Percentiles rank a stretch among this genome's conserved stretches.
Evolutionary conservation across 2,797 vertebrate genomes (phyloP).

Genomic region (Chiloscyllium punctatum): DNA sequence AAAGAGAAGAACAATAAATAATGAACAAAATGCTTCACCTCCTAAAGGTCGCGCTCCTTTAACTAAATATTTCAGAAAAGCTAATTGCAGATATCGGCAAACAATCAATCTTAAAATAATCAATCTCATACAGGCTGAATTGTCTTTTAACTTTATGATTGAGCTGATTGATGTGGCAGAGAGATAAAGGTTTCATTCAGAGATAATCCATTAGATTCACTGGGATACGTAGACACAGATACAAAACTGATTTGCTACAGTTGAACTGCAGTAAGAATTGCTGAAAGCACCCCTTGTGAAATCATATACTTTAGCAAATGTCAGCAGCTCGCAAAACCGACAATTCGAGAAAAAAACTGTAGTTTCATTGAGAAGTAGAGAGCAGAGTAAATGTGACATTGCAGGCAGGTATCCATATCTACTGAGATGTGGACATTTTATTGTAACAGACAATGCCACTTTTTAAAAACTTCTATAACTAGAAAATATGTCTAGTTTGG

Average conservation of each 20-base stretch:
- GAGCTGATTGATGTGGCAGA: constrained; percentile 6
- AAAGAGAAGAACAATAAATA: constrained; percentile 16
- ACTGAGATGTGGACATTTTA: background rate
- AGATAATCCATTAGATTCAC: constrained; percentile 37
- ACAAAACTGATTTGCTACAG: constrained; percentile 36
- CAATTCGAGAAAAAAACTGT: background rate
- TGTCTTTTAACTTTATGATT: background rate
- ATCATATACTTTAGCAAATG: constrained; percentile 17
- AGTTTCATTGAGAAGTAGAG: background rate
- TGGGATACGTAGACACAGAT: constrained; percentile 14
- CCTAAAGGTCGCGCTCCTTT: background rate
- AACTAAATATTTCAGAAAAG: background rate
- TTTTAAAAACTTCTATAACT: background rate
- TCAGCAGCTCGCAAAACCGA: background rate
- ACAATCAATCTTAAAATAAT: constrained; percentile 22
- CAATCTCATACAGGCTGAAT: background rate
- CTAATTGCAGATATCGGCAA: constrained; percentile 18
- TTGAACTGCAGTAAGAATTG: background rate
- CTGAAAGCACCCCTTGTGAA: constrained; percentile 25
- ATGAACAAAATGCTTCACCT: constrained; percentile 11
- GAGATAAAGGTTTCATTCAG: background rate
- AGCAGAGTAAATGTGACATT: background rate
- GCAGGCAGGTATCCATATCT: background rate
- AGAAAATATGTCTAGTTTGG: background rate
- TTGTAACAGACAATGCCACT: background rate